phyloP scores from a whole-genome alignment of 2,113 vertebrate genomes.

The Oreotrochilus melanogaster region DNA sequence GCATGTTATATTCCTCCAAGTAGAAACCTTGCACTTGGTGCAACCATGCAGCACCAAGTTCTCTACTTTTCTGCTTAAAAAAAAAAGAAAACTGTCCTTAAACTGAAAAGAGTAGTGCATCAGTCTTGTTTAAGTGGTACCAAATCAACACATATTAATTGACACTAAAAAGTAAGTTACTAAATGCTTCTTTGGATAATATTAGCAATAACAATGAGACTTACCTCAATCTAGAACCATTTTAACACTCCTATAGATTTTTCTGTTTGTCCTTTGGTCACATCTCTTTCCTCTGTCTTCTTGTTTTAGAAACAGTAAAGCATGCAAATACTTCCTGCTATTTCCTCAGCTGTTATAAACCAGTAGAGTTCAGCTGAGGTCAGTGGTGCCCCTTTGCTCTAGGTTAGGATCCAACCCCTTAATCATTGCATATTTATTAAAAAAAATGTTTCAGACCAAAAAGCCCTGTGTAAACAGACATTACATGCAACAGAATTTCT shows the following conservation, averaged over 20 bases:
- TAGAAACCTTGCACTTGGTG: background rate
- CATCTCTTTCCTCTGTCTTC: background rate
- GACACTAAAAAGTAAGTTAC: background rate
- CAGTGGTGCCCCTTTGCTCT: background rate
- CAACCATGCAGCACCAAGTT: background rate
- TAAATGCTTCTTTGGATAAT: background rate
- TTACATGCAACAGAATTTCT: background rate
- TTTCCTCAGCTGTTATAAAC: background rate
- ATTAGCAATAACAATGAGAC: background rate
- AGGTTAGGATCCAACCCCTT: background rate
- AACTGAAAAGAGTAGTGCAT: background rate
- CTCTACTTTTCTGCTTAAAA: background rate
- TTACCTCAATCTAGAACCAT: background rate
- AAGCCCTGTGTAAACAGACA: background rate
- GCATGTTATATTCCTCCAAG: background rate
- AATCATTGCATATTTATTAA: background rate
- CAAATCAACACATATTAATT: background rate
- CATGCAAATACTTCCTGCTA: constrained; percentile 35
- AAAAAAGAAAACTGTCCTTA: background rate
- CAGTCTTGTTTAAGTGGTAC: background rate
- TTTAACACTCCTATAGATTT: background rate
- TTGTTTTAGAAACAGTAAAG: background rate
- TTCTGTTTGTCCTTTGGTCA: background rate
- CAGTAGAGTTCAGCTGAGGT: background rate
- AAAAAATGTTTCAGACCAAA: background rate